phyloP scores from a whole-genome alignment of 92 coral and sea anemone genomes.

The Montipora capitata region DNA sequence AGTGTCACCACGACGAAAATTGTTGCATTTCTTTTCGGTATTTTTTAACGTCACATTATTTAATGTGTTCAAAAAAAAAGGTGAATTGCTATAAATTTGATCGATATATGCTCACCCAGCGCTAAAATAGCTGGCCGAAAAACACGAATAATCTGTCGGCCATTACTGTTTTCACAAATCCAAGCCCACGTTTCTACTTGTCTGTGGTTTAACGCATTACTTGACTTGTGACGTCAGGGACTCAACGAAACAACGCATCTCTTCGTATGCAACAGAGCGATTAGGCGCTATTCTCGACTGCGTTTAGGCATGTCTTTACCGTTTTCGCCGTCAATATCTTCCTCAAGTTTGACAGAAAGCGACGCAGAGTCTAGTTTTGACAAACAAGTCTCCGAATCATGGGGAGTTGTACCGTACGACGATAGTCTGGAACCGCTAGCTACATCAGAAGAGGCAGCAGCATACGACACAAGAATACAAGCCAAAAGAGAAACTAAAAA shows the following conservation, averaged over 20 bases:
- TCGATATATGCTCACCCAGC: background rate
- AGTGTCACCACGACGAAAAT: background rate
- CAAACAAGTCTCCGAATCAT: constrained; percentile 42
- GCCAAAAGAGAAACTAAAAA: too few relatives aligned
- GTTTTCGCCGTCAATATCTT: constrained; percentile 33
- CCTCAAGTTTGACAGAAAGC: constrained; percentile 38
- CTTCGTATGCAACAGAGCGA: too few relatives aligned
- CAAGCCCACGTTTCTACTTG: background rate
- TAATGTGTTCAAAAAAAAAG: too few relatives aligned
- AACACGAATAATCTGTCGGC: background rate
- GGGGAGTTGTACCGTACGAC: constrained; percentile 48
- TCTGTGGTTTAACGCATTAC: too few relatives aligned
- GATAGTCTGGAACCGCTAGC: constrained; percentile 47
- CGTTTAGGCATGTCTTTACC: constrained; percentile 31
- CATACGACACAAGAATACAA: background rate
- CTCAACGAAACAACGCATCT: too few relatives aligned
- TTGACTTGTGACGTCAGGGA: too few relatives aligned
- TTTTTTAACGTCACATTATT: too few relatives aligned
- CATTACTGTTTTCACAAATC: background rate
- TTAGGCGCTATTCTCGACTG: constrained; percentile 25
- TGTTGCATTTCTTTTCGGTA: too few relatives aligned
- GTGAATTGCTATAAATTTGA: too few relatives aligned
- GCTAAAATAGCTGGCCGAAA: background rate
- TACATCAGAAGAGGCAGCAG: constrained; percentile 46
- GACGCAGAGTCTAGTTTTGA: constrained; percentile 32